phyloP scores from a whole-genome alignment of 2,113 vertebrate species.

The Platycercus adscitus region DNA sequence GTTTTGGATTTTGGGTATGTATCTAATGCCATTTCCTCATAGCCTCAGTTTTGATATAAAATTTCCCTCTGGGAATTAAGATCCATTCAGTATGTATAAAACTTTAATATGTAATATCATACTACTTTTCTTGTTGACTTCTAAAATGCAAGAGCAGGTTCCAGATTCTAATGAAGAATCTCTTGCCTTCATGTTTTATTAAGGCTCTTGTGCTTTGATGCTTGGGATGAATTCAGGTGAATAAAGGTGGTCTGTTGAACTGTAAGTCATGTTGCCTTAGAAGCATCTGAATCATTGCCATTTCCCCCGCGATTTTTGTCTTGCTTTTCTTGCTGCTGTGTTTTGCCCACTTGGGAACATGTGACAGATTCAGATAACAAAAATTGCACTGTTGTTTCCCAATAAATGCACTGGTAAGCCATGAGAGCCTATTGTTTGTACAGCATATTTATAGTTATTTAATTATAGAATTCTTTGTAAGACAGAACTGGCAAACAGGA shows the following conservation, averaged over 20 bases:
- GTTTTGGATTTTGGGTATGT: background rate
- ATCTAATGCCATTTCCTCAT: conserved; percentile 15
- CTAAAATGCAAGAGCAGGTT: background rate
- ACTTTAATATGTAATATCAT: background rate
- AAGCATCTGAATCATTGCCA: background rate
- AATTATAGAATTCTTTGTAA: background rate
- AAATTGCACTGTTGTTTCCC: background rate
- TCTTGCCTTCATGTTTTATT: conserved; percentile 37
- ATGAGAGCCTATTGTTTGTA: background rate
- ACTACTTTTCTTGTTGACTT: background rate
- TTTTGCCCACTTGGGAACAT: background rate
- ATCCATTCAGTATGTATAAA: conserved; percentile 26
- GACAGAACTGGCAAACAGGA: background rate
- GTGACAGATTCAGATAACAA: background rate
- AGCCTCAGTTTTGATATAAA: conserved; percentile 7
- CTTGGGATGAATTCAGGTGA: background rate
- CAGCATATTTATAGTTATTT: background rate
- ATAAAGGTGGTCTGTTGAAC: background rate
- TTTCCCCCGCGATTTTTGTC: background rate
- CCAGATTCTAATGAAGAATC: conserved; percentile 3
- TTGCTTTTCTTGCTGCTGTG: background rate
- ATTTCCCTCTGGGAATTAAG: conserved; percentile 40
- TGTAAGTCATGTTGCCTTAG: background rate
- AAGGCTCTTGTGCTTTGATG: background rate
- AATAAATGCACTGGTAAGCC: background rate